phyloP scores from a whole-genome alignment of 2,113 vertebrate genomes.

The Microcebus jonahi region DNA sequence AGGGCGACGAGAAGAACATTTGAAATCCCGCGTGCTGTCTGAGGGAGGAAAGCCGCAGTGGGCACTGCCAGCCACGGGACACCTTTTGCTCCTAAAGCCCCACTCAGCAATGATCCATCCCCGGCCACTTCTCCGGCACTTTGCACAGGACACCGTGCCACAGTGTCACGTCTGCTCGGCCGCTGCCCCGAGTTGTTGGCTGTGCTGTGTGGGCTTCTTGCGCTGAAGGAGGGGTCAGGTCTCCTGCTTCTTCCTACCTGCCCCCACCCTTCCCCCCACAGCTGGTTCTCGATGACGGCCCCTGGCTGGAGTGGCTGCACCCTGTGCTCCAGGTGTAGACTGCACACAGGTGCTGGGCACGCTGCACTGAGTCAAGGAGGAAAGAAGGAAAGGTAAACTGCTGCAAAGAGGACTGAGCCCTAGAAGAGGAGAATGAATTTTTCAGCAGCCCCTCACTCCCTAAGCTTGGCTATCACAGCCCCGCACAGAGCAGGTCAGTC shows the following conservation, averaged over 20 bases:
- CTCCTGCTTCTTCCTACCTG: background rate
- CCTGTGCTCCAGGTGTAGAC: background rate
- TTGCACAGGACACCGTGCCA: fast-evolving
- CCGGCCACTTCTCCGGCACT: fast-evolving
- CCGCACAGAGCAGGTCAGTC: fast-evolving
- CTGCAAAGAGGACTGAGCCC: background rate
- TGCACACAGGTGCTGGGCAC: background rate
- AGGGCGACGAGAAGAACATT: background rate
- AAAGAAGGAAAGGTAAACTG: background rate
- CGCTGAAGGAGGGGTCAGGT: background rate
- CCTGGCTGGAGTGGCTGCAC: fast-evolving
- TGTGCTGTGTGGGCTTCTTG: too few species aligned
- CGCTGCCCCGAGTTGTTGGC: fast-evolving
- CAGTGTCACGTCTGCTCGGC: fast-evolving
- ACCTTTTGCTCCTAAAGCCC: too few species aligned
- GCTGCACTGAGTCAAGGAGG: background rate
- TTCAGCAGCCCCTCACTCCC: background rate
- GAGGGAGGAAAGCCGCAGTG: fast-evolving
- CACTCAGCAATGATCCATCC: fast-evolving
- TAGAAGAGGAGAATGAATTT: too few species aligned
- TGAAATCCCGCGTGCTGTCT: background rate
- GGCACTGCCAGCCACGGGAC: background rate
- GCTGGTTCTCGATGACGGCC: fast-evolving
- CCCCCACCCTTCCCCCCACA: background rate
- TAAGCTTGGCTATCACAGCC: background rate